Evolutionary conservation across 1,140 invertebrate genomes (phyloP).

Genomic region (Drusus annulatus): DNA sequence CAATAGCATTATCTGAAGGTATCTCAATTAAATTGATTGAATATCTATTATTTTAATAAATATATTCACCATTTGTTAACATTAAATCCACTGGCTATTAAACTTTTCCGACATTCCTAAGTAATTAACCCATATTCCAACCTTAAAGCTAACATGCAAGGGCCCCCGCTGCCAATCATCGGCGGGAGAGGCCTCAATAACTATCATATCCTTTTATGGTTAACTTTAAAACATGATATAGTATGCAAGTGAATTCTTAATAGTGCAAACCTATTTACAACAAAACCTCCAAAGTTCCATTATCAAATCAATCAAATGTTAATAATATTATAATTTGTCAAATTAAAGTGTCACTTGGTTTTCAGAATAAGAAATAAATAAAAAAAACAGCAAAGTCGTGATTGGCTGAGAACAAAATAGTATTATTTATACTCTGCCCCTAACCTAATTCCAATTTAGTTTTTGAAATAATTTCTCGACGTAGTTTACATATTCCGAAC

Average conservation of each 20-base stretch:
- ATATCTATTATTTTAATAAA: slow-evolving; percentile 45
- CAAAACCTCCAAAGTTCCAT: not conserved
- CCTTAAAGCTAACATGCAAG: slow-evolving; percentile 48
- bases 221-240: not conserved
- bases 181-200: slow-evolving; percentile 6
- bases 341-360: not conserved
- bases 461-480: slow-evolving; percentile 17
- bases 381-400: slow-evolving; percentile 17
- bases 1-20: slow-evolving; percentile 29
- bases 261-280: not conserved
- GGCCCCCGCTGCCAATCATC: slow-evolving; percentile 39
- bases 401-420: slow-evolving; percentile 21
- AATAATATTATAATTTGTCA: too few relatives aligned
- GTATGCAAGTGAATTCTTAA: not conserved
- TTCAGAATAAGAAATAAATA: not conserved
- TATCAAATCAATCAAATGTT: too few relatives aligned
- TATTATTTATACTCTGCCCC: slow-evolving; percentile 17
- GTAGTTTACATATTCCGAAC: slow-evolving; percentile 15
- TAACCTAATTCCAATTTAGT: slow-evolving; percentile 30
- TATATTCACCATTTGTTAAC: slow-evolving; percentile 36
- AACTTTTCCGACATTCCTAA: not conserved
- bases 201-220: not conserved
- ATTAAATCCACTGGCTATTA: slow-evolving; percentile 23
- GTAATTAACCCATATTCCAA: slow-evolving; percentile 49
- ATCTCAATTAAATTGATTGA: slow-evolving; percentile 44